These are phyloP conservation scores for Zoanthus gigantus DNA, from an alignment of 92 coral and sea anemone species.

Conservation along the genomic window DNA sequence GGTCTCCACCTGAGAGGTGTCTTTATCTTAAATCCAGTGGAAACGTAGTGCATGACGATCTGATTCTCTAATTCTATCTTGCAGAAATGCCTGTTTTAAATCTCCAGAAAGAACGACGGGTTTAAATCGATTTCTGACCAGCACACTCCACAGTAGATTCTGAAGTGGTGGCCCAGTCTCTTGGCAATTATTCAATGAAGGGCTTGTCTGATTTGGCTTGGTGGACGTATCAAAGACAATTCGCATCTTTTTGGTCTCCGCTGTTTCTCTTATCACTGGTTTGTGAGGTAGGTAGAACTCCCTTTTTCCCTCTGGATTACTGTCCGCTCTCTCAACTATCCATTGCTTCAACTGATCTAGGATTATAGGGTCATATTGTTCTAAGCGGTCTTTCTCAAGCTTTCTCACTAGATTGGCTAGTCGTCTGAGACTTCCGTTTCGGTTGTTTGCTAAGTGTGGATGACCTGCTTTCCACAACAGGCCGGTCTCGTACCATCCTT, in stretches of 20 bases:
- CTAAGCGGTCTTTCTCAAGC: constrained; percentile 47
- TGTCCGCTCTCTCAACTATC: constrained; percentile 47
- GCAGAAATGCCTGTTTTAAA: constrained; percentile 29
- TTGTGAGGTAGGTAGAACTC: constrained; percentile 56
- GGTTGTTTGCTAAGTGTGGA: constrained; percentile 52
- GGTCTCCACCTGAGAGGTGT: constrained; percentile 7
- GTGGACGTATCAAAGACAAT: constrained; percentile 51
- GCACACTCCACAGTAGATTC: constrained; percentile 20
- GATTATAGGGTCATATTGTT: constrained; percentile 34
- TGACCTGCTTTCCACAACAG: constrained; percentile 62
- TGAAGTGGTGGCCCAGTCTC: constrained; percentile 37
- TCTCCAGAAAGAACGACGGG: constrained; percentile 31
- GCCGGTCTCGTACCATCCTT: constrained; percentile 72
- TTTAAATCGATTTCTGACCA: constrained; percentile 23
- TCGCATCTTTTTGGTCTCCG: constrained; percentile 32
- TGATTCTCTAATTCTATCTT: constrained; percentile 35
- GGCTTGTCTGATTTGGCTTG: constrained; percentile 12
- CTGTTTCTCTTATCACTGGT: constrained; percentile 43
- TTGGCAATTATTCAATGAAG: constrained; percentile 37
- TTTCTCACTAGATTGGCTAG: constrained; percentile 57
- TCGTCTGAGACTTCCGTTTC: constrained; percentile 59
- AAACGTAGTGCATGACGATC: constrained; percentile 47
- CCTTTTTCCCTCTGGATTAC: constrained; percentile 26
- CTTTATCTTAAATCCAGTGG: constrained; percentile 28
- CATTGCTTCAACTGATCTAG: constrained; percentile 53